phyloP scores from a whole-genome alignment of 2,797 vertebrate species.

The Orientallactaga sibirica region DNA sequence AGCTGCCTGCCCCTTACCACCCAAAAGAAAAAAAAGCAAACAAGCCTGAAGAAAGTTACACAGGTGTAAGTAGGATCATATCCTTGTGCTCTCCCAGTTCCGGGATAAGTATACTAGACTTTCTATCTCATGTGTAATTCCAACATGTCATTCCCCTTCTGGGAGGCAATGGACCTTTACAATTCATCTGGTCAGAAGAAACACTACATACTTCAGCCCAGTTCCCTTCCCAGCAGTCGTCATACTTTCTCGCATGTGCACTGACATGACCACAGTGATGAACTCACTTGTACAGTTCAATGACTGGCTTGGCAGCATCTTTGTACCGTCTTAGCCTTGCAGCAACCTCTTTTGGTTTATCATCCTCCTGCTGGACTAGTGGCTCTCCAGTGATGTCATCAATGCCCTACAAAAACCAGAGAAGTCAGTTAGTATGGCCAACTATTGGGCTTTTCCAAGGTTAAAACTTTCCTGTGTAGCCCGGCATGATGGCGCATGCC shows the following conservation, averaged over 20 bases:
- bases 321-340: constrained; percentile 96
- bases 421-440: constrained; percentile 16
- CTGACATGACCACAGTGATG: rapidly evolving
- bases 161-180: neutral
- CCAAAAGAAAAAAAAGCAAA: neutral
- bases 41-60: neutral
- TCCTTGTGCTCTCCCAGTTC: neutral
- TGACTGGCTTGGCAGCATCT: constrained; percentile 96
- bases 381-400: constrained; percentile 95
- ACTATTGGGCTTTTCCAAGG: neutral
- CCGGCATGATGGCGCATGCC: too few species aligned
- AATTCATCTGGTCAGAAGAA: neutral
- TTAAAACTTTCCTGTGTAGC: neutral
- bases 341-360: constrained; percentile 94
- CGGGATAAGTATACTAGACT: neutral
- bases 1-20: neutral
- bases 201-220: neutral
- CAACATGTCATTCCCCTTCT: neutral
- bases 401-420: constrained; percentile 88
- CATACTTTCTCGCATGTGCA: rapidly evolving
- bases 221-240: rapidly evolving
- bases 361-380: constrained; percentile 94
- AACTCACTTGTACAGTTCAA: constrained; percentile 96
- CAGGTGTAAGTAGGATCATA: neutral
- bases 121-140: neutral